Percentiles rank a stretch among this genome's conserved stretches.
Conservation (phyloP, 1,140 invertebrate genomes). For the Tyrophagus putrescentiae region DNA sequence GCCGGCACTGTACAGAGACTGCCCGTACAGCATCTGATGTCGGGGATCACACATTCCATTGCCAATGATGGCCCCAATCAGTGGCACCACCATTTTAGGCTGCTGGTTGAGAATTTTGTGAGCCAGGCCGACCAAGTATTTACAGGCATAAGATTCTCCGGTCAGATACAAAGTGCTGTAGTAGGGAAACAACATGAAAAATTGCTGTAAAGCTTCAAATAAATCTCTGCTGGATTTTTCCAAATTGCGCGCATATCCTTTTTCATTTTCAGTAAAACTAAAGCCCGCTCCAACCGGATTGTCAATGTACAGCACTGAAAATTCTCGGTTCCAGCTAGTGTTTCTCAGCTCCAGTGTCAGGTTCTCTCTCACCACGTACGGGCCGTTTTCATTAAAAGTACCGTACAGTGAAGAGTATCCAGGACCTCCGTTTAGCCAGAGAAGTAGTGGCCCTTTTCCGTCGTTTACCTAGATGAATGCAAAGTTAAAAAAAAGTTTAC, state of each 20-base stretch:
- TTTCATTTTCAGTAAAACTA: slow-evolving; percentile 28
- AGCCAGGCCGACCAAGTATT: slow-evolving; percentile 59
- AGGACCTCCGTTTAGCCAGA: too few relatives aligned
- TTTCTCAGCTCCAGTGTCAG: slow-evolving; percentile 48
- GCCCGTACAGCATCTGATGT: slow-evolving; percentile 57
- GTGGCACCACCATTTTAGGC: slow-evolving; percentile 25
- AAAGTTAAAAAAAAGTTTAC: too few relatives aligned
- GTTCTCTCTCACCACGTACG: slow-evolving; percentile 42
- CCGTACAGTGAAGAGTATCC: too few relatives aligned
- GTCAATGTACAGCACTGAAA: slow-evolving; percentile 64
- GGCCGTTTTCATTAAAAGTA: slow-evolving; percentile 75
- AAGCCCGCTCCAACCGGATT: slow-evolving; percentile 52
- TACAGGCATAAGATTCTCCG: slow-evolving; percentile 31
- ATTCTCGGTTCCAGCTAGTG: slow-evolving; percentile 54
- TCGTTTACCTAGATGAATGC: too few relatives aligned
- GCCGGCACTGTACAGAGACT: slow-evolving; percentile 64
- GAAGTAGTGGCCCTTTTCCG: too few relatives aligned
- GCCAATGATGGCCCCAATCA: slow-evolving; percentile 54
- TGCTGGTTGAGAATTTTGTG: slow-evolving; percentile 51
- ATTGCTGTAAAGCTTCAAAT: slow-evolving; percentile 25
- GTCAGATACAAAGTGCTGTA: slow-evolving; percentile 29
- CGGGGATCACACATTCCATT: slow-evolving; percentile 67
- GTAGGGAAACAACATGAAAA: slow-evolving; percentile 26
- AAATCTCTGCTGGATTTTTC: slow-evolving; percentile 23
- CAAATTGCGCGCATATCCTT: slow-evolving; percentile 22